Evolutionary conservation across 2,797 vertebrate genomes (phyloP), one percentile per base, ranked within the genome.

Genomic region (Gallinago stenura): DNA sequence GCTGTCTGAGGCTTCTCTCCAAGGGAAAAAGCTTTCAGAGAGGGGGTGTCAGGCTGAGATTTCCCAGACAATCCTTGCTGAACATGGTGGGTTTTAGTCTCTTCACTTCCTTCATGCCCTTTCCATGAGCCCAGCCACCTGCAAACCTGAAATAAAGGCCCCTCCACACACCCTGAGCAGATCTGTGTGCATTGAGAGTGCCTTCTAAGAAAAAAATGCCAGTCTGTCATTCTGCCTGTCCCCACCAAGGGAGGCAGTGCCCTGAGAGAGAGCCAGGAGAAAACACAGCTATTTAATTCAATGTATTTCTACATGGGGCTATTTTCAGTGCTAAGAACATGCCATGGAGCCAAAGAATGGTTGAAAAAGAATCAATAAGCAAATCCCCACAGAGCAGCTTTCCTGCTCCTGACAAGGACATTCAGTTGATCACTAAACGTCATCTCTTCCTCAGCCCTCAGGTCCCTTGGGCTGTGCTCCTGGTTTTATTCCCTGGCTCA

Each of bases 121-220:
- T 87, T 70, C 41, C n/a, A 41, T 10, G 15, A 83, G 54, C 37
- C 57, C 77, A 83, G 41, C 10, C 75, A 77, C 13, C 31, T 41
- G 37, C 64, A 79, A 17, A 57, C 28, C 31, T 45, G 43, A 82
- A 64, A 31, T 5, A 80, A 50, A 2, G 3, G 35, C 30, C 26
- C 39, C 45, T 78, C 31, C 62, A 26, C 43, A 2, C 19, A 18
- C 26, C 64, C 61, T 31, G 28, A 65, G 50, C 46, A 62, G 16
- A 50, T 12, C 51, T 51, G 20, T 15, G 33, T 12, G 11, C 37
- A n/a, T 9, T 0, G 0, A 48, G 46, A 46, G 39, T 26, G n/a
- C 53, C 79, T 58, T 51, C 51, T 28, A 37, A 60, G 57, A 22
- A 13, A 68, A 80, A 78, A 68, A 22, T 31, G 46, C 28, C 54